Evolutionary conservation across 1,140 invertebrate genomes (phyloP).

Genomic region (Meloidogyne floridensis): DNA sequence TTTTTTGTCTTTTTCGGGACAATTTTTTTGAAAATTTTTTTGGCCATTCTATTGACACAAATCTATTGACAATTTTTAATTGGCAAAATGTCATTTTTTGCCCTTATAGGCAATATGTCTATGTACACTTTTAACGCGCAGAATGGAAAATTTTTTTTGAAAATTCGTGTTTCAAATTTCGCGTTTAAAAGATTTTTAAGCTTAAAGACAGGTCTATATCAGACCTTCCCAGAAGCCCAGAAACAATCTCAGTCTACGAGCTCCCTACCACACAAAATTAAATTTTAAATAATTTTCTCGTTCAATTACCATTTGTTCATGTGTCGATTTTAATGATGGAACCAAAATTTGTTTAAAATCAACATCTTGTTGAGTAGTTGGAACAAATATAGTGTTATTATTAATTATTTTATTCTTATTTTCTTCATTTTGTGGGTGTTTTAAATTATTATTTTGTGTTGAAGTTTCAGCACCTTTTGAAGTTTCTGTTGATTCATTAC

Average conservation of each 20-base stretch:
- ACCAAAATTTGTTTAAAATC: constrained; percentile 32
- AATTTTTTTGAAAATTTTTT: too few relatives aligned
- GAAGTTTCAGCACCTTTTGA: neutral
- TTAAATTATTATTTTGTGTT: neutral
- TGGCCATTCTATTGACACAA: too few relatives aligned
- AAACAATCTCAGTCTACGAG: too few relatives aligned
- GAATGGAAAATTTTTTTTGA: too few relatives aligned
- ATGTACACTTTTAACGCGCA: too few relatives aligned
- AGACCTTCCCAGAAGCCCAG: too few relatives aligned
- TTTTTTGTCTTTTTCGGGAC: constrained; percentile 21
- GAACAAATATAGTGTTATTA: neutral
- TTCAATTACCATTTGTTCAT: constrained; percentile 52
- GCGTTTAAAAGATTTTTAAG: too few relatives aligned
- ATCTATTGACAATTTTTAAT: too few relatives aligned
- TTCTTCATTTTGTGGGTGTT: neutral
- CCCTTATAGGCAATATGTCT: too few relatives aligned
- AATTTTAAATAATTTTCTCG: constrained; percentile 42
- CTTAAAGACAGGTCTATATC: too few relatives aligned
- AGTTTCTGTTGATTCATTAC: neutral
- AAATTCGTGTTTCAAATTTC: too few relatives aligned
- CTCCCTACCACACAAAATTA: neutral
- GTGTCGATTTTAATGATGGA: constrained; percentile 51
- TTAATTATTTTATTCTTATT: neutral
- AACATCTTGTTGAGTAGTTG: neutral
- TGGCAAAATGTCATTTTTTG: too few relatives aligned